Evolutionary conservation across 1,140 invertebrate genomes (phyloP), one percentile per base, ranked within the genome.

Genomic region (Phortica variegata): DNA sequence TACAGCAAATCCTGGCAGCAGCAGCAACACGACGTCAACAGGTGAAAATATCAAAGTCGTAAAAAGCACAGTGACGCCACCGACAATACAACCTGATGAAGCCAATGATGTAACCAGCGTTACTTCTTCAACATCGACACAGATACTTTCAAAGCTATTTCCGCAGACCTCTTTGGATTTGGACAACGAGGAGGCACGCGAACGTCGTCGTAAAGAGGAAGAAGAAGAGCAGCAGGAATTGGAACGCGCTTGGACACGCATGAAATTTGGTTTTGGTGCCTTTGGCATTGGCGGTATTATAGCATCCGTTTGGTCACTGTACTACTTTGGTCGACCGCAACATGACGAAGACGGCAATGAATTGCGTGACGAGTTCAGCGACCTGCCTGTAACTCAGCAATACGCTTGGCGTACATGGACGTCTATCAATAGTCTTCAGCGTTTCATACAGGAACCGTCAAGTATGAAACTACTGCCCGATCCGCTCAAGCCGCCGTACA

Each of bases 401-500:
- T 87, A 91, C 65, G 65, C 87, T n/a, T 82, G 82, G 38, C 79
- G 90, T 43, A 83, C 88, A 4, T 84, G 82, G 71, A 85, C 82
- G 57, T 86, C 90, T 66, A 73, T 91, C 4, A 85, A 84, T 50
- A 88, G 87, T 65, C 91, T 87, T 65, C 84, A 85, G 66, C 88
- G 87, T 84, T 84, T 90, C 76, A 90, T 97, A 37, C 87, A 92
- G 78, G 94, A 98, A 72, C 97, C 97, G 3, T 95, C 94, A 2
- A 85, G 94, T 51, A 88, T 95, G 44, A 93, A 95, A 74, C 77
- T 99, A 7, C 79, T 99, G 36, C 97, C 97, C 15, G 96, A 98
- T 77, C 91, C 95, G 8, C 68, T 98, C 5, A 84, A 87, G 56
- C 84, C 88, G 49, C 97, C 96, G 0, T 99, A 97, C 73, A 82